Conservation (phyloP, 2,888 invertebrate genomes). For the Clitarchus hookeri region DNA sequence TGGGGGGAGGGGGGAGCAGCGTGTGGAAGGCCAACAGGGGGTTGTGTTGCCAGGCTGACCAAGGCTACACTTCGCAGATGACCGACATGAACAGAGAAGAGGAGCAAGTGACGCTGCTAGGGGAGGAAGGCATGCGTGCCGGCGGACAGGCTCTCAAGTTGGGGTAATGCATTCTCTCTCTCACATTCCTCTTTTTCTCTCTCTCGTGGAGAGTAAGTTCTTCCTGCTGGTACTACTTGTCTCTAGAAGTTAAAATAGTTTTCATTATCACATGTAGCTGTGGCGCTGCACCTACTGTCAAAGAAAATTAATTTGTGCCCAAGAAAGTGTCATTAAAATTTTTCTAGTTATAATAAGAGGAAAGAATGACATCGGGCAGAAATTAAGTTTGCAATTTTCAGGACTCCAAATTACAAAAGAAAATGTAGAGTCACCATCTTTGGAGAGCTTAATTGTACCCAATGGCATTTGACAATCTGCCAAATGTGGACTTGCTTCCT, state of each 20-base stretch:
- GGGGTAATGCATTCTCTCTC: conserved; percentile 74
- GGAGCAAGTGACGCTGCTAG: conserved; percentile 94
- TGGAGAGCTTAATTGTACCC: too few relatives aligned
- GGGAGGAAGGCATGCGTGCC: conserved; percentile 93
- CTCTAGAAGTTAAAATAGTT: too few relatives aligned
- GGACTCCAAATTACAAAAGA: too few relatives aligned
- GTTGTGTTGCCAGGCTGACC: conserved; percentile 74
- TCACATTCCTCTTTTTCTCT: not conserved
- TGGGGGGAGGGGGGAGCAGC: conserved; percentile 20
- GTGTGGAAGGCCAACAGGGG: conserved; percentile 46
- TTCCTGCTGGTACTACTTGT: not conserved
- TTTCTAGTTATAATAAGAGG: too few relatives aligned
- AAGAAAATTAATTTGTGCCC: too few relatives aligned
- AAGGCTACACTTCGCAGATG: conserved; percentile 82
- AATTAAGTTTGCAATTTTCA: too few relatives aligned
- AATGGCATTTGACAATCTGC: too few relatives aligned
- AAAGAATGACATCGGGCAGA: too few relatives aligned
- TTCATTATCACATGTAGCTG: not conserved
- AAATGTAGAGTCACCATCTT: too few relatives aligned
- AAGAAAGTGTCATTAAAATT: not conserved
- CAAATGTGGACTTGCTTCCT: not conserved
- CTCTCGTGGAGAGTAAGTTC: too few relatives aligned
- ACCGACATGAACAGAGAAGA: conserved; percentile 95
- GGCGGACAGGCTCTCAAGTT: conserved; percentile 97
- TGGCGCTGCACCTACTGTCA: not conserved